These are phyloP conservation scores for Pinna nobilis DNA, from an alignment of 1,140 invertebrate genomes.

Conservation along the genomic window DNA sequence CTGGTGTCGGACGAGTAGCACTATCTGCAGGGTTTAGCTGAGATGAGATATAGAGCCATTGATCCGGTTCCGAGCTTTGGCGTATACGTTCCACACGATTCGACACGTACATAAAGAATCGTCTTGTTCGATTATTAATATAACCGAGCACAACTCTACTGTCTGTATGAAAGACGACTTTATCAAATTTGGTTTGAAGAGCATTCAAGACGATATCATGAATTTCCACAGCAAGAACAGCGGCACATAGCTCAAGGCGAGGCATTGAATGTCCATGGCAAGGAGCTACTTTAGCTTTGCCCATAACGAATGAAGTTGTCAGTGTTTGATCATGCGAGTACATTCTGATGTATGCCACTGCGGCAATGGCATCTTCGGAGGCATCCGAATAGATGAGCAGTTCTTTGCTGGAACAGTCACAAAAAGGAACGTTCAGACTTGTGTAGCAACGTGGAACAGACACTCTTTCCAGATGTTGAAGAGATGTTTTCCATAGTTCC, in stretches of 20 bases:
- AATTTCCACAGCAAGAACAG: constrained; percentile 23
- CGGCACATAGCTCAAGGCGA: constrained; percentile 22
- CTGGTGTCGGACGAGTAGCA: constrained; percentile 3
- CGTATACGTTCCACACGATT: constrained; percentile 24
- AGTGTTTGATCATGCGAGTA: background rate
- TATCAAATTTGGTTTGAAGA: background rate
- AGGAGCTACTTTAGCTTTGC: constrained; percentile 14
- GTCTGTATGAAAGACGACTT: constrained; percentile 20
- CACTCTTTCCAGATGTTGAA: constrained; percentile 13
- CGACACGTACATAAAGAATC: constrained; percentile 20
- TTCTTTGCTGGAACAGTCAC: constrained; percentile 20
- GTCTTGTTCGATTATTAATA: constrained; percentile 19
- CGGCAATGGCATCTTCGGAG: constrained; percentile 50
- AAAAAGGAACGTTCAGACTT: background rate
- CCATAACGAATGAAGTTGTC: constrained; percentile 12
- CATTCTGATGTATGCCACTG: constrained; percentile 55
- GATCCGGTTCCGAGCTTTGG: background rate
- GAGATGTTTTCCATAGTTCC: constrained; percentile 28
- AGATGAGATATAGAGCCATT: constrained; percentile 28
- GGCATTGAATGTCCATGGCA: background rate
- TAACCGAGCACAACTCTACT: constrained; percentile 19
- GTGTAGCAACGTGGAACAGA: constrained; percentile 6
- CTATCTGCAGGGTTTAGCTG: constrained; percentile 33
- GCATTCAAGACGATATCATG: constrained; percentile 1
- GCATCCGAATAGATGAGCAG: constrained; percentile 61